Evolutionary conservation across 1,140 invertebrate species (phyloP), one percentile per base, ranked within the genome.

Genomic region (Telenomus remus): DNA sequence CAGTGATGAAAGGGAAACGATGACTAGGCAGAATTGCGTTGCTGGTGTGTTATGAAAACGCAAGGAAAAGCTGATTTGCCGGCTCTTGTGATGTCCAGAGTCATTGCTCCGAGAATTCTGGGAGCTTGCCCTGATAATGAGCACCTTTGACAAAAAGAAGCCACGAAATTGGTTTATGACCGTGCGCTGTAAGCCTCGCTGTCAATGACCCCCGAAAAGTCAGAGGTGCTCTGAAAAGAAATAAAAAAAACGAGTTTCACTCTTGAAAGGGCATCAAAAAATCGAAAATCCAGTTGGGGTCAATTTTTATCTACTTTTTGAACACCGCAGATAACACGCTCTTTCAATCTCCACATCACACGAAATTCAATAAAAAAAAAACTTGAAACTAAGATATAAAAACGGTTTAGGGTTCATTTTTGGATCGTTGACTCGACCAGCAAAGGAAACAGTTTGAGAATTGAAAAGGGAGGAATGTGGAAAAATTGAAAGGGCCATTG

Each of bases 101-200:
- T 39, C n/a, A n/a, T 11, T 39, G n/a, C n/a, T 39, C 9, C 37
- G n/a, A 11, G 37, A 6, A 50, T 63, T 61, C 48, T 34, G 48
- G 51, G 49, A 70, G 69, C 48, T 60, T 63, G 51, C 64, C 56
- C 60, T 49, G 64, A 49, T 70, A 60, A 69, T 76, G 57, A 60
- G 48, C 16, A 70, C 72, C 65, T 76, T 69, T 64, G 65, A 69
- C 42, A 59, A 66, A 66, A 57, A 68, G 42, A 75, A 44, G 64
- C 51, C 48, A 57, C 19, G 27, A 16, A 54, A 60, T 69, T 57
- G 69, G 68, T 64, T 68, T 69, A 59, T 50, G 69, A 77, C 63
- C 42, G 53, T 53, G 34, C 11, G 51, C 50, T 50, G 27, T 78
- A 72, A 78, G 72, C 69, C 33, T 6, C 19, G 13, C 54, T 57